Conservation (phyloP, 2,888 invertebrate species). For the Odontothrips loti region DNA sequence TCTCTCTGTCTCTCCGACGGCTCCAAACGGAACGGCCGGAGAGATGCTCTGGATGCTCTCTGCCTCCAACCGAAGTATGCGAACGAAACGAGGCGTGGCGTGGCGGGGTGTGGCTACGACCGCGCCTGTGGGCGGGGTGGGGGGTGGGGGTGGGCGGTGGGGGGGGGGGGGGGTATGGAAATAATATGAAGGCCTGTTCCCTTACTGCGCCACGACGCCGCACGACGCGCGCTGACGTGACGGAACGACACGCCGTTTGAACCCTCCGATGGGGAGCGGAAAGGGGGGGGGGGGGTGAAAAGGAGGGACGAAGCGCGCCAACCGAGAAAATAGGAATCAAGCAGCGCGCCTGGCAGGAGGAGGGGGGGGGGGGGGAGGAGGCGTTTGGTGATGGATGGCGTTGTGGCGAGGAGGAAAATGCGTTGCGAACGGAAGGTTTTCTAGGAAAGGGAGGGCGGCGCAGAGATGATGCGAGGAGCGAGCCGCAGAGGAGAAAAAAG, state of each 20-base stretch:
- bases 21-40: neutral
- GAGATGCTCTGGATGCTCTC: neutral
- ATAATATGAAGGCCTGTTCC: slow-evolving; percentile 5
- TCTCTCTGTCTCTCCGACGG: too few species aligned
- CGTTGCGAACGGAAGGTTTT: neutral
- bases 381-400: slow-evolving; percentile 1
- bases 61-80: neutral
- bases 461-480: neutral
- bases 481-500: neutral
- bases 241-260: slow-evolving; percentile 6
- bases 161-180: neutral
- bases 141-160: neutral
- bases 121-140: neutral
- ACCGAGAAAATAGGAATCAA: slow-evolving; percentile 25
- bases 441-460: neutral
- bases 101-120: neutral
- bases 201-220: neutral
- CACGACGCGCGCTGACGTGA: neutral
- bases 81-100: neutral
- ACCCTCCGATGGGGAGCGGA: neutral
- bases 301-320: neutral
- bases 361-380: neutral
- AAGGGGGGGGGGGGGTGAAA: neutral
- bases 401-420: neutral
- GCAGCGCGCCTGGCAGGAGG: neutral